Percentiles rank a stretch among this genome's conserved stretches.
phyloP scores from a whole-genome alignment of 2,113 vertebrate genomes.

The Loxodonta africana region DNA sequence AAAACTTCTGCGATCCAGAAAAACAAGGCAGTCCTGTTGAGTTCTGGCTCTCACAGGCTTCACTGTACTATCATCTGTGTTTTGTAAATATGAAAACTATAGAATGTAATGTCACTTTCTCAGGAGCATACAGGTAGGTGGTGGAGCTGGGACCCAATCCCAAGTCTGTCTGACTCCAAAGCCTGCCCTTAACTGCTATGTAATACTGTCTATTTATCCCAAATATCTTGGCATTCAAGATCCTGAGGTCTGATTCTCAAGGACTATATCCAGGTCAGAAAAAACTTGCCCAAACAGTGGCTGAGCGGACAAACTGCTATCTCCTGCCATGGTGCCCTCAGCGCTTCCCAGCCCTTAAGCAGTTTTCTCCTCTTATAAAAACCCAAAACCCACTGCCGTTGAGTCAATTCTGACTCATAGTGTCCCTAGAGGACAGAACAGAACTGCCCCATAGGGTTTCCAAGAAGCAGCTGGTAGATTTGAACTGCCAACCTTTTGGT shows the following conservation, averaged over 20 bases:
- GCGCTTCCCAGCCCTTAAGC: accelerated
- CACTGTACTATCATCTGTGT: too few relatives aligned
- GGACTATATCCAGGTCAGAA: accelerated
- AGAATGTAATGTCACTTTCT: not conserved
- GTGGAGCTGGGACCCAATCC: not conserved
- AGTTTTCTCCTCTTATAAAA: not conserved
- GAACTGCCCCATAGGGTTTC: too few relatives aligned
- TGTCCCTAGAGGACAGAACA: too few relatives aligned
- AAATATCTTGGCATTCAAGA: not conserved
- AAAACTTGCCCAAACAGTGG: not conserved
- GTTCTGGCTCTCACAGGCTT: too few relatives aligned
- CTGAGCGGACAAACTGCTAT: not conserved
- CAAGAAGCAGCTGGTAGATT: too few relatives aligned
- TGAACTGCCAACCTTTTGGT: too few relatives aligned
- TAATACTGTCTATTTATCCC: not conserved
- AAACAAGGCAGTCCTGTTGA: too few relatives aligned
- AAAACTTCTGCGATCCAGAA: too few relatives aligned
- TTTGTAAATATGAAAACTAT: not conserved
- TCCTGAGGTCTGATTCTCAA: not conserved
- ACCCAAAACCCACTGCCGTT: too few relatives aligned
- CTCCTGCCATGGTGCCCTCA: accelerated
- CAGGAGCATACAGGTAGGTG: accelerated
- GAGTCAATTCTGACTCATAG: too few relatives aligned
- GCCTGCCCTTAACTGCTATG: accelerated
- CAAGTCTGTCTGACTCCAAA: too few relatives aligned